Percentiles rank a stretch among this genome's conserved stretches.
Evolutionary conservation across 2,888 invertebrate genomes (phyloP).

Genomic region (Pseudanteris insignis): DNA sequence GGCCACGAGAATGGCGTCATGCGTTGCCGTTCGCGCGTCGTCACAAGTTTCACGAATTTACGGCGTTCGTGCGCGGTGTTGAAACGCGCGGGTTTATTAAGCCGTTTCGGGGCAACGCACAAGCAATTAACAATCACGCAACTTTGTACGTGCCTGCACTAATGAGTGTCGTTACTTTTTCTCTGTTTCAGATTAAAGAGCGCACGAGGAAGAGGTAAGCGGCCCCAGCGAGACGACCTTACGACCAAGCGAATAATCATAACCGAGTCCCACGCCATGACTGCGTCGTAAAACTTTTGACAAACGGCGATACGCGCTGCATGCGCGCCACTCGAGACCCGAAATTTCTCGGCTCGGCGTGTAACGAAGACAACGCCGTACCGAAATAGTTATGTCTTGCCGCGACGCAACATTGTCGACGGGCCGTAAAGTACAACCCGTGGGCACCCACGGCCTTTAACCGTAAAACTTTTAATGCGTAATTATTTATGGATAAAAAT

Average conservation of each 20-base stretch:
- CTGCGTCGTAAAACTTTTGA: conserved; percentile 38
- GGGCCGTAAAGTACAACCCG: too few relatives aligned
- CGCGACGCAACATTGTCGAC: too few relatives aligned
- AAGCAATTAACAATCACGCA: conserved; percentile 32
- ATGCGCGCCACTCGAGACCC: too few relatives aligned
- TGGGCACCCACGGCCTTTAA: too few relatives aligned
- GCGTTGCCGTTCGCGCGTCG: neutral
- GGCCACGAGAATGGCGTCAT: conserved; percentile 1
- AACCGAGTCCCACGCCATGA: conserved; percentile 27
- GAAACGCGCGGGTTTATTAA: conserved; percentile 27
- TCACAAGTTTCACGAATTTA: conserved; percentile 12
- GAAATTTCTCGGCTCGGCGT: too few relatives aligned
- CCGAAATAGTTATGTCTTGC: too few relatives aligned
- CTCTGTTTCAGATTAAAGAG: conserved; percentile 62
- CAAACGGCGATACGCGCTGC: conserved; percentile 44
- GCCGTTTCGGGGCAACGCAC: conserved; percentile 16
- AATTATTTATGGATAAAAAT: too few relatives aligned
- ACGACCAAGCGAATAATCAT: conserved; percentile 30
- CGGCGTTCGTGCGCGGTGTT: conserved; percentile 22
- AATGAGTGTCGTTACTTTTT: conserved; percentile 38
- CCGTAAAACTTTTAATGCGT: too few relatives aligned
- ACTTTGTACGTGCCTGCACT: conserved; percentile 31
- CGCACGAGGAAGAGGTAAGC: conserved; percentile 62
- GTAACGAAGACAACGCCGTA: too few relatives aligned
- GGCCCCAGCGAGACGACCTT: conserved; percentile 19